phyloP scores from a whole-genome alignment of 2,797 vertebrate species.

The Sebastes iracundus region DNA sequence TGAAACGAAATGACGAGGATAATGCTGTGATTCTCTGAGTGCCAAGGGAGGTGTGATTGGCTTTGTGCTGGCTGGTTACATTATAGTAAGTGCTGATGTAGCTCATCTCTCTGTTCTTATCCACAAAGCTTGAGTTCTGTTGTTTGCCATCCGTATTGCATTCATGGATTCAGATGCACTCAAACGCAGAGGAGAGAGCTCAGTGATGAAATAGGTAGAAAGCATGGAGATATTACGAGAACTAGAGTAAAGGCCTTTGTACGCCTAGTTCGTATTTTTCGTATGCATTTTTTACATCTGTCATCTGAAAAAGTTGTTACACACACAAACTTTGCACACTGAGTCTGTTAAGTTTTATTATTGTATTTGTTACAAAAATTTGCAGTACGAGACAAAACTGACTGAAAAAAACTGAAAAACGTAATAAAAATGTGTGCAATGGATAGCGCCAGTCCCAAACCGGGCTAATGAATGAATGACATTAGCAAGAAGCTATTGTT shows the following conservation, averaged over 20 bases:
- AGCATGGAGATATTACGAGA: constrained; percentile 28
- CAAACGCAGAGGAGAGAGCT: constrained; percentile 19
- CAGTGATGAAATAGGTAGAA: constrained; percentile 22
- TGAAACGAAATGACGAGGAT: constrained; percentile 57
- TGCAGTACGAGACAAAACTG: too few relatives aligned
- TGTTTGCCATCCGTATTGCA: constrained; percentile 34
- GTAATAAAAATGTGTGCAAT: neutral
- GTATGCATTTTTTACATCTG: neutral
- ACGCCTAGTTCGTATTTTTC: neutral
- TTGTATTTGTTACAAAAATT: neutral
- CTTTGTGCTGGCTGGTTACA: constrained; percentile 51
- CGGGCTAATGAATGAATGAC: neutral
- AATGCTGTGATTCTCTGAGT: constrained; percentile 41
- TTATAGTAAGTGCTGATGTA: constrained; percentile 62
- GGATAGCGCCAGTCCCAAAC: neutral
- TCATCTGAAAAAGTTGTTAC: neutral
- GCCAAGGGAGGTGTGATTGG: constrained; percentile 58
- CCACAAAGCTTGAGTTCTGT: constrained; percentile 44
- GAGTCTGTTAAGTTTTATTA: neutral
- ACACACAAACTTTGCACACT: neutral
- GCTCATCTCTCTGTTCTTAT: constrained; percentile 53
- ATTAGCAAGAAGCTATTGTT: too few relatives aligned
- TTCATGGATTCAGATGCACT: constrained; percentile 48
- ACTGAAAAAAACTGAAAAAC: neutral
- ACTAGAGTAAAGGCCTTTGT: neutral